Evolutionary conservation across 2,888 invertebrate species (phyloP).

Genomic region (Trissonchulus latispiculum): DNA sequence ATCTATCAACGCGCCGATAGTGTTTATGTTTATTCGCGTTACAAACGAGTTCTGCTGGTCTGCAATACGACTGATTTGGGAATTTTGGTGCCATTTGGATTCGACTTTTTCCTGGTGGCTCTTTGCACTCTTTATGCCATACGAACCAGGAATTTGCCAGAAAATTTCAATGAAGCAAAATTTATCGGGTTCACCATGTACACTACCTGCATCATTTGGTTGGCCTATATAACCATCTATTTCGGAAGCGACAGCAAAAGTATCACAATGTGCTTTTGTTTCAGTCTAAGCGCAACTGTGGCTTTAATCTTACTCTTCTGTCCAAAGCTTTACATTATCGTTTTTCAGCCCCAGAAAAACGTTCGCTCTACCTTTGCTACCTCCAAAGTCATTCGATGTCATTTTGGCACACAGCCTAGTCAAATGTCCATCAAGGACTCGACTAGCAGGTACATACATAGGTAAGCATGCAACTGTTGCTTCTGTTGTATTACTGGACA

Average conservation of each 20-base stretch:
- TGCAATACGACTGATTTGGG: conserved; percentile 56
- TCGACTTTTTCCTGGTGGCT: conserved; percentile 60
- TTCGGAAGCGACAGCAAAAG: conserved; percentile 61
- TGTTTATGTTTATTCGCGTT: conserved; percentile 45
- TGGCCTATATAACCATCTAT: conserved; percentile 92
- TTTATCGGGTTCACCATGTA: conserved; percentile 85
- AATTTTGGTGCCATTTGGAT: conserved; percentile 71
- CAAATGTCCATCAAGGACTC: not conserved
- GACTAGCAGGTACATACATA: not conserved
- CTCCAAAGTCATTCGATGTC: conserved; percentile 61
- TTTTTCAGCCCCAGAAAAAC: conserved; percentile 64
- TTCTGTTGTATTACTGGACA: no score
- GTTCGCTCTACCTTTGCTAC: conserved; percentile 64
- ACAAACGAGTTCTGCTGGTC: conserved; percentile 54
- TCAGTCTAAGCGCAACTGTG: conserved; percentile 62
- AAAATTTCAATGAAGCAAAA: conserved; percentile 80
- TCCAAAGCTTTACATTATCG: conserved; percentile 65
- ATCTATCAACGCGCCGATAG: conserved; percentile 51
- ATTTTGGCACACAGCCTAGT: conserved; percentile 49
- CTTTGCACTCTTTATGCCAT: conserved; percentile 91
- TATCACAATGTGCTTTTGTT: conserved; percentile 57
- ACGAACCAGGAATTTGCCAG: conserved; percentile 88
- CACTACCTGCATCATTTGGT: conserved; percentile 93
- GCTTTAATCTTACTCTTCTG: conserved; percentile 63
- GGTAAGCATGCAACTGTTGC: not conserved